Conservation (phyloP, 2,113 vertebrate species). For the Apeltes quadracus region DNA sequence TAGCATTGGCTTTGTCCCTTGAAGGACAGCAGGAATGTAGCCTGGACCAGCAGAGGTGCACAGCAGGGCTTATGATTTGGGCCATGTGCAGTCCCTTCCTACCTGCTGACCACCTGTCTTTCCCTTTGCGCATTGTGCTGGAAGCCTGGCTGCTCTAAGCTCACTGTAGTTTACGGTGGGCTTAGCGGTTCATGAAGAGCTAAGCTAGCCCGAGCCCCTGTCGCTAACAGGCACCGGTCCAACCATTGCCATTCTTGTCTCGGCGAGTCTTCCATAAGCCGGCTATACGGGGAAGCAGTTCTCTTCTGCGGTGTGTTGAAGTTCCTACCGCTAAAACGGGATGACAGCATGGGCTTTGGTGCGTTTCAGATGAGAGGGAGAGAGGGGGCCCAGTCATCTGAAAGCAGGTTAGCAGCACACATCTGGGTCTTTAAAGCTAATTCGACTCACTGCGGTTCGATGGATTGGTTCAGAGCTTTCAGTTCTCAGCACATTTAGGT, state of each 20-base stretch:
- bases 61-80: conserved; percentile 27
- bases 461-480: too few species aligned
- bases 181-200: conserved; percentile 8
- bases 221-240: neutral
- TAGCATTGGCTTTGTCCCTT: neutral
- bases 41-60: neutral
- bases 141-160: conserved; percentile 1
- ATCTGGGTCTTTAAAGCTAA: neutral
- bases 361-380: neutral
- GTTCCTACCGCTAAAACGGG: neutral
- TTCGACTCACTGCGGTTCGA: neutral
- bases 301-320: conserved; percentile 16
- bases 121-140: conserved; percentile 24
- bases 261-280: conserved; percentile 12
- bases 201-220: conserved; percentile 18
- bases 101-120: conserved; percentile 66
- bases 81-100: conserved; percentile 30
- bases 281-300: conserved; percentile 23
- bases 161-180: neutral
- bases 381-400: neutral
- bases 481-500: neutral
- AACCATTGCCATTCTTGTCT: conserved; percentile 20
- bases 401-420: neutral
- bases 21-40: conserved; percentile 11
- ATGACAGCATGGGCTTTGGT: conserved; percentile 15